A percentile compares a stretch with the other conserved stretches of the same genome.
phyloP scores from a whole-genome alignment of 2,888 invertebrate genomes.

The Anthophora plumipes region DNA sequence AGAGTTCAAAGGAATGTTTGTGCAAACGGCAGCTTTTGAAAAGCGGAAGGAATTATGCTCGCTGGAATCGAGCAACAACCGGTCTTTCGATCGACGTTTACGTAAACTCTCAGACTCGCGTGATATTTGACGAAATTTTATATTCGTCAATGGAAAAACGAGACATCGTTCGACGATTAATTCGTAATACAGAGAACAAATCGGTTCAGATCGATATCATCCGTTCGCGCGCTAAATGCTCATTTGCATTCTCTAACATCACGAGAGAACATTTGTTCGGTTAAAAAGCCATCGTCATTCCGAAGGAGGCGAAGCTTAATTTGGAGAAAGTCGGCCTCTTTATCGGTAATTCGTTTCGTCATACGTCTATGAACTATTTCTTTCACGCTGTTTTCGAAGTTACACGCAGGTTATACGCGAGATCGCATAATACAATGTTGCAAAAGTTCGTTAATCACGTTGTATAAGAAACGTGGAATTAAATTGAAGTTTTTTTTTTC shows the following conservation, averaged over 20 bases:
- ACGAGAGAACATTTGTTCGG: neutral
- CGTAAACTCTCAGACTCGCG: slow-evolving; percentile 14
- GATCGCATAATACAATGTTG: neutral
- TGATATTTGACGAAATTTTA: slow-evolving; percentile 21
- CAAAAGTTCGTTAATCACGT: neutral
- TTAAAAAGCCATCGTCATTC: slow-evolving; percentile 4
- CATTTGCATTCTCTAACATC: neutral
- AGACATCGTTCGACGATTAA: neutral
- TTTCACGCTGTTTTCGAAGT: neutral
- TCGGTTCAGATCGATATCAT: neutral
- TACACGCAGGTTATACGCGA: neutral
- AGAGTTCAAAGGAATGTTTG: slow-evolving; percentile 27
- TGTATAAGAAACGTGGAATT: no score
- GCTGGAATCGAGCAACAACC: slow-evolving; percentile 52
- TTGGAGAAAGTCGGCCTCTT: slow-evolving; percentile 29
- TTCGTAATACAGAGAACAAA: neutral
- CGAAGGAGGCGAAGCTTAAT: neutral
- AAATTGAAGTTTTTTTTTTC: no score
- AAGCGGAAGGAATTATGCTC: slow-evolving; percentile 59
- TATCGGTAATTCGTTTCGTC: slow-evolving; percentile 20
- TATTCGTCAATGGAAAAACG: neutral
- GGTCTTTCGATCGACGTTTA: slow-evolving; percentile 30
- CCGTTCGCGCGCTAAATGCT: neutral
- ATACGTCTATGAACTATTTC: neutral
- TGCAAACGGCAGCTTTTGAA: slow-evolving; percentile 42